Percentiles rank a stretch among this genome's conserved stretches.
Conservation (phyloP, 2,888 invertebrate genomes). For the Exephanes ischioxanthus region DNA sequence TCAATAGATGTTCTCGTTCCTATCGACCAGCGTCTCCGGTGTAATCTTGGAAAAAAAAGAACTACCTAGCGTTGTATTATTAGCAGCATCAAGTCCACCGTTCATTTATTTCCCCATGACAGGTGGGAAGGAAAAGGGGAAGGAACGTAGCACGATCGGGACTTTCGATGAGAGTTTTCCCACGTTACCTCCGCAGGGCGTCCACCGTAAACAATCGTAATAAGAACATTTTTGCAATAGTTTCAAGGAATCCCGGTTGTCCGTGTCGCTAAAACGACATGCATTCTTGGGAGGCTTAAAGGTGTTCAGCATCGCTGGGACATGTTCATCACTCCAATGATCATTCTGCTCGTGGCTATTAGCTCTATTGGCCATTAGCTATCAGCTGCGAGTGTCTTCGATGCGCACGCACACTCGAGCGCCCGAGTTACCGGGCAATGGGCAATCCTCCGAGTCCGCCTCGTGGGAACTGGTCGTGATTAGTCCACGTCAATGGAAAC, state of each 20-base stretch:
- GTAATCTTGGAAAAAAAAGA: not conserved
- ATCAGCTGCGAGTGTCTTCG: constrained; percentile 56
- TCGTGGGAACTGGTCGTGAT: constrained; percentile 82
- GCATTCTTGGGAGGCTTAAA: not conserved
- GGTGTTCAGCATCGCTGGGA: not conserved
- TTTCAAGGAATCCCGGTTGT: not conserved
- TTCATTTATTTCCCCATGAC: constrained; percentile 78
- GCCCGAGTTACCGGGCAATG: constrained; percentile 33
- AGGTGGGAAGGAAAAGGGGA: constrained; percentile 66
- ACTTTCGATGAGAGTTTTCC: constrained; percentile 71
- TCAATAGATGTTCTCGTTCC: constrained; percentile 16
- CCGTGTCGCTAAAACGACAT: not conserved
- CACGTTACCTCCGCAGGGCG: constrained; percentile 76
- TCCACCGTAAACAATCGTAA: constrained; percentile 72
- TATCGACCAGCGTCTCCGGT: not conserved
- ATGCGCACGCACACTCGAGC: constrained; percentile 55
- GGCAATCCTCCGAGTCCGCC: constrained; percentile 64
- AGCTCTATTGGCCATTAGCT: constrained; percentile 70
- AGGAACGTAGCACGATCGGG: constrained; percentile 72
- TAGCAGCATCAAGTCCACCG: constrained; percentile 76
- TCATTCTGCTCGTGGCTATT: constrained; percentile 67
- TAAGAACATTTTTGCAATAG: not conserved
- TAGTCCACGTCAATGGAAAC: constrained; percentile 81
- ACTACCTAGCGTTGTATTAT: constrained; percentile 69
- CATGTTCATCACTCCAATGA: constrained; percentile 58